Evolutionary conservation across 2,113 vertebrate species (phyloP), one percentile per base, ranked within the genome.

Genomic region (Amia ocellicauda): DNA sequence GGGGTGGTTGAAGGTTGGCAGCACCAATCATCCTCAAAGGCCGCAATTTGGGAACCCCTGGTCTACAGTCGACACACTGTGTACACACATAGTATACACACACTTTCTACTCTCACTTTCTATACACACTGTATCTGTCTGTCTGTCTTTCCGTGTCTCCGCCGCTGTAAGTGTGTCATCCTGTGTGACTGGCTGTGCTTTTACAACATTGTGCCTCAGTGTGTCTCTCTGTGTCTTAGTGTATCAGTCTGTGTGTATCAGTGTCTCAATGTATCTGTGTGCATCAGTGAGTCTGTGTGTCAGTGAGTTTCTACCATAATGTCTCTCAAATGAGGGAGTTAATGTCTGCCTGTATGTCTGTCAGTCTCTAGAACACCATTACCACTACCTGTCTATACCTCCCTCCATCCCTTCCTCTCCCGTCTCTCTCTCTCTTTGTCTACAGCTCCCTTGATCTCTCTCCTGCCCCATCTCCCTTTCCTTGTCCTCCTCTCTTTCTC

Each of bases 221-320:
- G 72, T 80, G 83, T 85, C 77, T 78, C 78, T 85, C 85, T 87
- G 74, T 73, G 78, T 74, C 69, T 40, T 56, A 60, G 64, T 77
- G 67, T 67, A 77, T 79, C n/a, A n/a, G n/a, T n/a, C n/a, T n/a
- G n/a, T n/a, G n/a, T n/a, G n/a, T n/a, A n/a, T n/a, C n/a, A n/a
- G n/a, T n/a, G n/a, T n/a, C n/a, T n/a, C n/a, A n/a, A n/a, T n/a
- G n/a, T n/a, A n/a, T n/a, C n/a, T n/a, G n/a, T n/a, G n/a, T n/a
- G n/a, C n/a, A n/a, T n/a, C n/a, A n/a, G n/a, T n/a, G n/a, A n/a
- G n/a, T n/a, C n/a, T n/a, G n/a, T n/a, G n/a, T n/a, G n/a, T n/a
- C n/a, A n/a, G n/a, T n/a, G n/a, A n/a, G n/a, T n/a, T n/a, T n/a
- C n/a, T n/a, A n/a, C n/a, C n/a, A n/a, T n/a, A n/a, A n/a, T n/a